Evolutionary conservation across 2,797 vertebrate genomes (phyloP).

Genomic region (Rallus crepitans): DNA sequence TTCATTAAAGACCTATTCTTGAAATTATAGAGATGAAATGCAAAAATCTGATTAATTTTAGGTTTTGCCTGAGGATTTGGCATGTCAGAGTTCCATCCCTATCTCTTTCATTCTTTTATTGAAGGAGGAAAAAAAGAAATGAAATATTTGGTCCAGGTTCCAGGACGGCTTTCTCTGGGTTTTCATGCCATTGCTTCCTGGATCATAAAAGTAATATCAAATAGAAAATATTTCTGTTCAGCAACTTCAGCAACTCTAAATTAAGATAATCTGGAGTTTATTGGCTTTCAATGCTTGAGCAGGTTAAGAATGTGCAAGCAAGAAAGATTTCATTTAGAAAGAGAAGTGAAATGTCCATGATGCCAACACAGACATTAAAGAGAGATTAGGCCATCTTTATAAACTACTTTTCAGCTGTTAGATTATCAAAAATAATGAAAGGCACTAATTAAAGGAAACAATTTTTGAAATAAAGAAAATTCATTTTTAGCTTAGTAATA

Average conservation of each 20-base stretch:
- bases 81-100: neutral
- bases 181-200: conserved; percentile 60
- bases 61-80: neutral
- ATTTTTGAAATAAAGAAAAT: conserved; percentile 54
- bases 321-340: conserved; percentile 57
- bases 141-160: conserved; percentile 36
- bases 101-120: conserved; percentile 1
- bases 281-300: conserved; percentile 67
- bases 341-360: conserved; percentile 41
- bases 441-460: conserved; percentile 41
- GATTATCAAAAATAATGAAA: conserved; percentile 73
- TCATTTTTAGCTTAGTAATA: conserved; percentile 31
- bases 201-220: conserved; percentile 45
- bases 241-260: conserved; percentile 71
- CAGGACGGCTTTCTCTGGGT: neutral
- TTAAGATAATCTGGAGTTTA: conserved; percentile 53
- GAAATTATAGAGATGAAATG: neutral
- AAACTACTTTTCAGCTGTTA: conserved; percentile 45
- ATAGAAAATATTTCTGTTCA: conserved; percentile 75
- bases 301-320: conserved; percentile 67
- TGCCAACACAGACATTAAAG: conserved; percentile 53
- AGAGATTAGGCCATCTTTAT: conserved; percentile 58
- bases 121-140: conserved; percentile 6
- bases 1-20: neutral
- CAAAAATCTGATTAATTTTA: neutral